Base-by-base conservation (phyloP, 2,888 invertebrate species). In the Sinodicranocentrus sp. region DNA sequence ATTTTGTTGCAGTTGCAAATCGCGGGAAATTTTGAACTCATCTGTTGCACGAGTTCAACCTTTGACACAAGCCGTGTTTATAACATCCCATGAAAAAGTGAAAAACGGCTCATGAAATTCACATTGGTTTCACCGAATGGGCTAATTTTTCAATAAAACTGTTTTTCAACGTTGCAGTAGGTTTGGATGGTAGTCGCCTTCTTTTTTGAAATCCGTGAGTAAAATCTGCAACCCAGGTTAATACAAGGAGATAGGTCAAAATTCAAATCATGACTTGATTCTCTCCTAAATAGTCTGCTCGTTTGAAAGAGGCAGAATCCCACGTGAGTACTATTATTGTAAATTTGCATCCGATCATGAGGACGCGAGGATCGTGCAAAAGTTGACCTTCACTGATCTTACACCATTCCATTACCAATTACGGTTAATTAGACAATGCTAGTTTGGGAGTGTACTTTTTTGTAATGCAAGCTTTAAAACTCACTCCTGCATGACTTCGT, bases 341-440 rank as follows among this genome's bases (percentile, higher is more conserved):
- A n/a, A n/a, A n/a, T 10, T 57, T 23, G 21, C 25, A 26, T 54
- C 19, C 10, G 21, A 54, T 54, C n/a, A 2, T 54, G 15, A 33
- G 17, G 54, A 52, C 6, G 2, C 21, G 28, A 28, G 17, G 28
- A 28, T 71, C 71, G 57, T 71, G 71, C 48, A 54, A 21, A n/a
- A 33, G 48, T 19, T 71, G 57, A 57, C 71, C 71, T 57, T 57
- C 57, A 39, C 25, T 54, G 57, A 57, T 26, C 54, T 71, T 44
- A 21, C 71, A 39, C 70, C 54, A 61, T 52, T 52, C 52, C 13
- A 52, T 28, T 65, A 13, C 67, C 76, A 76, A 76, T 76, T 76
- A 76, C 54, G 76, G 67, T 67, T 67, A 76, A 76, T 76, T 76
- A 76, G 67, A 26, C 57, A 65, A 61, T 15, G 23, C 15, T 57